A percentile compares a stretch with the other conserved stretches of the same genome.
phyloP scores from a whole-genome alignment of 1,140 invertebrate species.

The Drosophila prosaltans region DNA sequence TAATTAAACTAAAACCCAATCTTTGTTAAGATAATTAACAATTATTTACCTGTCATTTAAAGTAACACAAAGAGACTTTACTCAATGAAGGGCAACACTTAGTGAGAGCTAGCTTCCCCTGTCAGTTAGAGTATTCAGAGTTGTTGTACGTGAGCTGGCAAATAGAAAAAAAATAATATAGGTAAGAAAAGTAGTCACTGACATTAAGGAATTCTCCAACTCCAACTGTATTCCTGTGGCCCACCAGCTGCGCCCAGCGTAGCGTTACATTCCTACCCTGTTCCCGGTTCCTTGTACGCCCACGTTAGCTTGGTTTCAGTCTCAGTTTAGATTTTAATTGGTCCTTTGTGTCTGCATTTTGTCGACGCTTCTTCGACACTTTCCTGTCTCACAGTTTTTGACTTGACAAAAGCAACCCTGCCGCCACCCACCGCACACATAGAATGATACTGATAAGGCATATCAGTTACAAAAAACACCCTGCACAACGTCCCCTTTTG shows the following conservation, averaged over 20 bases:
- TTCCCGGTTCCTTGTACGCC: neutral
- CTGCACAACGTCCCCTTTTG: conserved; percentile 16
- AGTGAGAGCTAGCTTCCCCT: conserved; percentile 10
- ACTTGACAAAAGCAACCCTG: conserved; percentile 9
- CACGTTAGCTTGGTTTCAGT: conserved; percentile 25
- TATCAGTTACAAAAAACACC: conserved; percentile 45
- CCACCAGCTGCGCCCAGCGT: conserved; percentile 1
- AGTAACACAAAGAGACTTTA: too few relatives aligned
- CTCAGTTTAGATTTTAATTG: conserved; percentile 78
- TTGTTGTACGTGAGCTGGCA: neutral
- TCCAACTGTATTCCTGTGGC: neutral
- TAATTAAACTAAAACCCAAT: too few relatives aligned
- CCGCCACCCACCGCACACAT: conserved; percentile 25
- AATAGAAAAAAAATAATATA: neutral
- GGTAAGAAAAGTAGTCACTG: neutral
- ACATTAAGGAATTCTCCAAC: conserved; percentile 1
- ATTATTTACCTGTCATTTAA: too few relatives aligned
- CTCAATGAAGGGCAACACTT: too few relatives aligned
- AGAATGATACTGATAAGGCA: conserved; percentile 41
- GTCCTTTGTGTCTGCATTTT: conserved; percentile 75
- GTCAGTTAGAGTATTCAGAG: conserved; percentile 4
- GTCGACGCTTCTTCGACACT: conserved; percentile 54
- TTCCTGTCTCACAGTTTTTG: conserved; percentile 21
- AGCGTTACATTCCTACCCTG: neutral
- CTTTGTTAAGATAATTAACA: too few relatives aligned